These are phyloP conservation scores for Gnathonemus echidnorhynchus DNA, from an alignment of 2,113 vertebrate genomes.

Conservation along the genomic window DNA sequence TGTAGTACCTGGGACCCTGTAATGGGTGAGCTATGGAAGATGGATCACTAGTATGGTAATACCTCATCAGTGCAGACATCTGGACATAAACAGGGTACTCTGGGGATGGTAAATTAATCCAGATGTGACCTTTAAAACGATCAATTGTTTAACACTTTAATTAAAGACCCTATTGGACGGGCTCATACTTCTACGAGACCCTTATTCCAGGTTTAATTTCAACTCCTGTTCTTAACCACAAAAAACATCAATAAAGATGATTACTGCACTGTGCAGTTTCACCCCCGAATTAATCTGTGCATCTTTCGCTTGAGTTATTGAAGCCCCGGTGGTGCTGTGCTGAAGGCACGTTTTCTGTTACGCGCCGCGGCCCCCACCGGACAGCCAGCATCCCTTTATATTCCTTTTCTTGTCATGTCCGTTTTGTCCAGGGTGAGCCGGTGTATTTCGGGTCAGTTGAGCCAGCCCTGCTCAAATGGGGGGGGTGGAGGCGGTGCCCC, in stretches of 20 bases:
- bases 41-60: neutral
- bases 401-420: neutral
- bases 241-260: neutral
- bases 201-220: neutral
- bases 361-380: neutral
- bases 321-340: neutral
- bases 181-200: neutral
- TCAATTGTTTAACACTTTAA: neutral
- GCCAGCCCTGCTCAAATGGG: neutral
- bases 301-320: neutral
- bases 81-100: neutral
- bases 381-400: neutral
- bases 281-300: neutral
- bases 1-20: neutral
- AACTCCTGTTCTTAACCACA: neutral
- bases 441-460: neutral
- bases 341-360: neutral
- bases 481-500: neutral
- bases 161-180: neutral
- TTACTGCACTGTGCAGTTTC: neutral
- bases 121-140: slow-evolving; percentile 3
- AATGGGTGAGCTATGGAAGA: neutral
- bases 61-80: neutral
- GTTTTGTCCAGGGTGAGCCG: neutral
- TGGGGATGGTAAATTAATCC: neutral